A percentile compares a stretch with the other conserved stretches of the same genome.
Conservation (phyloP, 1,140 invertebrate genomes). For the Ceratina japonica region DNA sequence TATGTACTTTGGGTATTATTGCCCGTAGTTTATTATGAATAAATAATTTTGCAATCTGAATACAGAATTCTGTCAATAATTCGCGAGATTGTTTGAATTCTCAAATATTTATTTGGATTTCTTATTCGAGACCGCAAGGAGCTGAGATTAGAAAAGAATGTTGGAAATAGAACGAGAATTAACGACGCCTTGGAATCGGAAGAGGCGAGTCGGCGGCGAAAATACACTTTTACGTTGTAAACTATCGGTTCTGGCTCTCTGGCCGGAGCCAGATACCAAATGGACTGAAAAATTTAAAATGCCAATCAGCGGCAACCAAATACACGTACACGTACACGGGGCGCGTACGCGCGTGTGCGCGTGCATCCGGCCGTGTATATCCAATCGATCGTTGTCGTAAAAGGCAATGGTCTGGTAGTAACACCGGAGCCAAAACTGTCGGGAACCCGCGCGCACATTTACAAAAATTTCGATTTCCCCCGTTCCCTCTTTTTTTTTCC, state of each 20-base stretch:
- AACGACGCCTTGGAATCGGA: too few species aligned
- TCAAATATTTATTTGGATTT: too few species aligned
- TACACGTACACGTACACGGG: conserved; percentile 53
- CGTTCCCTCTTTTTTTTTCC: not conserved
- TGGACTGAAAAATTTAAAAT: conserved; percentile 75
- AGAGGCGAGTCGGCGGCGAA: not conserved
- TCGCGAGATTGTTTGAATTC: too few species aligned
- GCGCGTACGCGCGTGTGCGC: not conserved
- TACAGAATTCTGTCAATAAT: too few species aligned
- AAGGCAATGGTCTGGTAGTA: conserved; percentile 73
- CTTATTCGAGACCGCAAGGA: too few species aligned
- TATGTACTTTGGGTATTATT: too few species aligned
- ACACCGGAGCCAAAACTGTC: conserved; percentile 65
- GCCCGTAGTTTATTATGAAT: too few species aligned
- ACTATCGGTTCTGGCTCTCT: conserved; percentile 18
- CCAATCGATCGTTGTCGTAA: conserved; percentile 68
- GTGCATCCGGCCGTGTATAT: conserved; percentile 8
- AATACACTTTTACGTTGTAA: conserved; percentile 35
- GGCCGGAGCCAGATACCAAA: conserved; percentile 48
- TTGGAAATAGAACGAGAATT: too few species aligned
- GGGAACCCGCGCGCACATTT: conserved; percentile 39
- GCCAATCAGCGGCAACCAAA: conserved; percentile 73
- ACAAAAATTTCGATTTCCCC: conserved; percentile 13
- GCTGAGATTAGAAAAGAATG: too few species aligned
- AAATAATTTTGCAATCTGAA: too few species aligned